Evolutionary conservation across 2,797 vertebrate species (phyloP), one percentile per base, ranked within the genome.

Genomic region (Fistularia tabacaria): DNA sequence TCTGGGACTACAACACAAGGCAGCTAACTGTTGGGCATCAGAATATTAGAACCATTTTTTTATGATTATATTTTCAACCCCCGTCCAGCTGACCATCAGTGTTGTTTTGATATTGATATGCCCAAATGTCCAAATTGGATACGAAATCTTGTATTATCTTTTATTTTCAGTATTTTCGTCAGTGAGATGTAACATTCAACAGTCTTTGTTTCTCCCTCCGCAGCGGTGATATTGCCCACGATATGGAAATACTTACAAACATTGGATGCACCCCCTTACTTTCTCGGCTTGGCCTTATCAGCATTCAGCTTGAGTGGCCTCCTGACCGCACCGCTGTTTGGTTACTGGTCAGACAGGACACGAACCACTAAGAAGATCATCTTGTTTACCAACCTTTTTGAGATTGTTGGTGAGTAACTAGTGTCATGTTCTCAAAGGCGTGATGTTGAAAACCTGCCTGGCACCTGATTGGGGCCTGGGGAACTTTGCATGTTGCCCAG

Each of bases 221-320:
- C 73, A 94, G 93, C 93, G 62, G 93, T 94, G 51, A 93, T 94
- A 69, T 79, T 94, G 47, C 93, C 93, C 10, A 94, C 93, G 1
- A 90, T 94, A 80, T 94, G 93, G 93, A 82, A 64, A 42, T 94
- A 93, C 61, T 62, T 94, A 71, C 91, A 93, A 79, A 92, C 81
- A 3, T 78, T 94, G 7, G 71, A 86, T 3, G 92, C 92, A 1
- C 77, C 88, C 0, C 86, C 93, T 0, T 93, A 93, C 80, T 94
- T 92, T 67, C 73, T 94, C 70, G 93, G 93, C 36, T 75, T 93
- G 70, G 79, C 77, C 50, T 83, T 94, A 40, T 93, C 93, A 0
- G 92, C 92, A 0, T 94, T 94, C 81, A 94, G 93, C 62, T 69
- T 94, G n/a, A 92, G 80, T 1, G 93, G 93, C 1, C 87, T 94